Evolutionary conservation across 2,888 invertebrate species (phyloP), one percentile per base, ranked within the genome.

Genomic region (Spodoptera exigua): DNA sequence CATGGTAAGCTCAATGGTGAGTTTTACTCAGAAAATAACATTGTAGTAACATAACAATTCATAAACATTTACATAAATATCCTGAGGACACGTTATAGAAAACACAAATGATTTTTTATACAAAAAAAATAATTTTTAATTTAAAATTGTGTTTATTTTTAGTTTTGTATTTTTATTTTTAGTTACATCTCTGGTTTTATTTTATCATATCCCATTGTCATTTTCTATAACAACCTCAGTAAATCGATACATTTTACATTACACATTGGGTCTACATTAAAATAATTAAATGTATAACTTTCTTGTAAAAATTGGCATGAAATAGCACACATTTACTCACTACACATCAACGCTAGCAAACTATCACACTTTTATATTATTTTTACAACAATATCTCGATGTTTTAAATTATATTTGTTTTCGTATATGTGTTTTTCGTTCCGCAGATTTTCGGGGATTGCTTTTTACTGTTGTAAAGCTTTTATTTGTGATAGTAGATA

Each of bases 221-320:
- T 9, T 41, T 52, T 51, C 21, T 44, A 41, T 36, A n/a, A 32
- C 11, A 17, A 37, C 27, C 36, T 73, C 59, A 72, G 56, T 69
- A 32, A 71, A 66, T 61, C 67, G 69, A 69, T 70, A 82, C 83
- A 87, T 85, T 80, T 71, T 76, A 89, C 88, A 86, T 84, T 70
- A 89, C 86, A 89, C 90, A 81, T 82, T 93, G 92, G 93, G 92
- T 93, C 92, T 92, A 92, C 89, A 82, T 78, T 52, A 61, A 55
- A n/a, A n/a, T n/a, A n/a, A n/a, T n/a, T n/a, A 46, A 67, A 68
- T 75, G 47, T 46, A 27, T 69, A 27, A 60, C 55, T 58, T 78
- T 79, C 51, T 59, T 65, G 47, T 60, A 36, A 58, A 60, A 79
- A 85, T 86, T 81, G 78, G 89, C 90, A 89, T 90, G 89, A 76